Evolutionary conservation across 2,113 vertebrate species (phyloP).

Genomic region (Embiotoca jacksoni): DNA sequence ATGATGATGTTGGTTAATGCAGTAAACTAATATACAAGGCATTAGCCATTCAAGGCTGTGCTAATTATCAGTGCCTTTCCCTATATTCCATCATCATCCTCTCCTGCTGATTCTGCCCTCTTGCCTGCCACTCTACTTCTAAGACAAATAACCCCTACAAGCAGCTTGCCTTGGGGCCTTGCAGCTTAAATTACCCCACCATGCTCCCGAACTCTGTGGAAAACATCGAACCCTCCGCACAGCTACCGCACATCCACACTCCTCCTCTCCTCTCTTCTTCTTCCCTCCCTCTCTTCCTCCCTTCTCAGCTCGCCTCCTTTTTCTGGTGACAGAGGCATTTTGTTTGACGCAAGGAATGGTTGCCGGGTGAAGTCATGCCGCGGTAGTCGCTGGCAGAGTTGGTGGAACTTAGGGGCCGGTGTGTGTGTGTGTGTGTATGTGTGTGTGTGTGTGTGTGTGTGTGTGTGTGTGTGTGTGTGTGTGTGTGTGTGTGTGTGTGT

Average conservation of each 20-base stretch:
- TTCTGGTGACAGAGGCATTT: constrained; percentile 89
- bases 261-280: constrained; percentile 45
- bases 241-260: constrained; percentile 66
- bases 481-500: constrained; percentile 48
- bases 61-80: constrained; percentile 39
- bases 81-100: constrained; percentile 72
- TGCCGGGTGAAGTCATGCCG: constrained; percentile 85
- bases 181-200: constrained; percentile 83
- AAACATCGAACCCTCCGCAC: constrained; percentile 77
- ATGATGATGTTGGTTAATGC: constrained; percentile 2
- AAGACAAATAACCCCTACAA: constrained; percentile 81
- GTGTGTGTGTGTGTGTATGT: constrained; percentile 9
- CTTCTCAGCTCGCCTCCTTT: constrained; percentile 61
- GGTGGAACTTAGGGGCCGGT: constrained; percentile 79
- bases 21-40: constrained; percentile 30
- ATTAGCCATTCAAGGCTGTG: neutral
- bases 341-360: constrained; percentile 84
- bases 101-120: constrained; percentile 62
- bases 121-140: constrained; percentile 70
- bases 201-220: constrained; percentile 78
- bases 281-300: neutral
- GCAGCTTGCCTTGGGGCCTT: constrained; percentile 65
- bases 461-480: constrained; percentile 36
- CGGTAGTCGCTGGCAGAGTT: constrained; percentile 83
- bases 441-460: constrained; percentile 36